Conservation (phyloP, 2,113 vertebrate species). For the Elgaria multicarinata region DNA sequence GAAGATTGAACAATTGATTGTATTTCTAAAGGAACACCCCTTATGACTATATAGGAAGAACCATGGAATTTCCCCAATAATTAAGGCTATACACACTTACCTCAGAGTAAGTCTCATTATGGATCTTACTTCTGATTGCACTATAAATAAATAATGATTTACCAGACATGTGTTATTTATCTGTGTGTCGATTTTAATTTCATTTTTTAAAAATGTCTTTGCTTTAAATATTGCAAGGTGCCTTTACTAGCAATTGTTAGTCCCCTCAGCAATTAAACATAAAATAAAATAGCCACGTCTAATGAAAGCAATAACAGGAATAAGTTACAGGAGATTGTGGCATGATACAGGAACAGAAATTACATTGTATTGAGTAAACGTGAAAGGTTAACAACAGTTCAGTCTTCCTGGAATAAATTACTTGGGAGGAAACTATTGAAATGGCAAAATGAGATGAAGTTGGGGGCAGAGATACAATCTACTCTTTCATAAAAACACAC, state of each 20-base stretch:
- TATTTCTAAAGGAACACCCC: slow-evolving; percentile 48
- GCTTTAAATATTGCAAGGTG: slow-evolving; percentile 41
- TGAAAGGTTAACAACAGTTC: not conserved
- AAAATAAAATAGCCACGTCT: slow-evolving; percentile 29
- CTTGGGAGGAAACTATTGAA: slow-evolving; percentile 15
- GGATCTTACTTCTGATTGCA: slow-evolving; percentile 40
- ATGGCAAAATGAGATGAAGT: not conserved
- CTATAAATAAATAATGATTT: slow-evolving; percentile 49
- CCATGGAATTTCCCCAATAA: slow-evolving; percentile 37
- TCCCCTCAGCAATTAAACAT: slow-evolving; percentile 14
- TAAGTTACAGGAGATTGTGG: fast-evolving
- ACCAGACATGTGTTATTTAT: slow-evolving; percentile 46
- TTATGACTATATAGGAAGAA: slow-evolving; percentile 52
- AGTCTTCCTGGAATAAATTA: slow-evolving; percentile 25
- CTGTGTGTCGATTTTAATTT: slow-evolving; percentile 38
- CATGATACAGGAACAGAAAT: slow-evolving; percentile 11
- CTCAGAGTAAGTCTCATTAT: no score
- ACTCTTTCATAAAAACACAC: not conserved
- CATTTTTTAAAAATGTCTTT: slow-evolving; percentile 14
- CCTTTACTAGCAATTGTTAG: slow-evolving; percentile 30
- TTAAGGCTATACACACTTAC: no score
- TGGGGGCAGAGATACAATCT: not conserved
- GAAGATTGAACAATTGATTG: slow-evolving; percentile 44
- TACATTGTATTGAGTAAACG: not conserved
- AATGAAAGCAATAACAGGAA: not conserved